Base-by-base conservation (phyloP, 2,113 vertebrate genomes). In the Ranitomeya imitator region DNA sequence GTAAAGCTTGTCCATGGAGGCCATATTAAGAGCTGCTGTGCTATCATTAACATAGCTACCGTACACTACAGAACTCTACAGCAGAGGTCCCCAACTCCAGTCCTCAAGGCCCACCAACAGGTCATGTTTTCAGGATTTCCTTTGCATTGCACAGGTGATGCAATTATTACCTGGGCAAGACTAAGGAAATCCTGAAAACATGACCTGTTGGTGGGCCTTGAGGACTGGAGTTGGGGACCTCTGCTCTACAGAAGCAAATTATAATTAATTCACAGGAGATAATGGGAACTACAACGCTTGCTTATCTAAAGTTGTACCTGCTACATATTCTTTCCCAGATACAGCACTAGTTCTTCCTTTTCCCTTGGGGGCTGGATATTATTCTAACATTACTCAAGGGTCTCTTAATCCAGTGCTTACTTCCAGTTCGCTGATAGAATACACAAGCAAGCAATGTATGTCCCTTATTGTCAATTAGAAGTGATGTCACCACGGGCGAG, bases 341-440 rank as follows among this genome's bases (percentile, higher is more conserved):
- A 63, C 65, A 31, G 7, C 19, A 77, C 71, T 55, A 77, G 7
- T 37, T 79, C 37, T 79, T 61, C 76, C 65, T 31, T 45, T 51
- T 79, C 74, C 73, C 57, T 51, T 10, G 61, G 61, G 73, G 77
- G 16, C 65, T 37, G 69, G 14, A 86, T 14, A 67, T 67, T 18
- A 51, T 23, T 80, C 2, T 63, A 14, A 71, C 77, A 55, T 57
- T 8, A 54, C 85, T 52, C 77, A 55, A 23, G 74, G 61, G 77
- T 80, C n/a, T 67, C 76, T n/a, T 60, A 74, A 83, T 61, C 71
- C 69, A 55, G 69, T 88, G 57, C 59, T 88, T 55, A 77, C 77
- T 83, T 83, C 80, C 37, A 88, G 80, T 21, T 63, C 21, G 65
- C 11, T 83, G 71, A 77, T 65, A 55, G 69, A 76, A 76, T 69